Evolutionary conservation across 1,140 invertebrate genomes (phyloP), one percentile per base, ranked within the genome.

Genomic region (Centruroides vittatus): DNA sequence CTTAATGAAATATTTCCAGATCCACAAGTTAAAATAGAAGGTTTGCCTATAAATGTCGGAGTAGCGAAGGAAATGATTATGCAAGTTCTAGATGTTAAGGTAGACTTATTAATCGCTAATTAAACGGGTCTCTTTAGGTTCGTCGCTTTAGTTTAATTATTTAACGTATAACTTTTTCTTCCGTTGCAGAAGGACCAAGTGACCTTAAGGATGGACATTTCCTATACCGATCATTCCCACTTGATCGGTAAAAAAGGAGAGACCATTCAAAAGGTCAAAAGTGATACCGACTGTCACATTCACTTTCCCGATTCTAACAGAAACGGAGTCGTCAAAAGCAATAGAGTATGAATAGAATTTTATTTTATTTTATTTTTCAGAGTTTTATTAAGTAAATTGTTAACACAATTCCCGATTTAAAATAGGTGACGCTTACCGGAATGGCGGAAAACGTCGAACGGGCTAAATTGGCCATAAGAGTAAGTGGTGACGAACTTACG

Each of bases 251-350:
- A 90, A 76, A 89, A 89, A 59, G 95, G 94, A 13, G 79, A 87
- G 65, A 95, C 91, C 61, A 97, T 97, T 66, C 94, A 95, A 72
- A 81, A 85, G 61, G 92, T 98, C 36, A 98, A 97, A 93, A 86
- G 92, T 68, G 89, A 93, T 63, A 98, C 94, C 0, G 82, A 84
- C 10, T 98, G 93, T 70, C 94, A 98, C 70, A 95, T 98, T 66
- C 94, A 98, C 77, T 98, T 98, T 75, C 94, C 94, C 34, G 94
- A 98, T 75, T 96, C 93, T 34, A 98, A 98, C 75, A 83, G 93
- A 58, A 93, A 88, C 67, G 91, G 87, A 75, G 81, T 85, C 7
- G 84, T 84, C 57, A 98, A 97, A 76, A 94, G 90, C 68, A 97
- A 97, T 77, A 91, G 95, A 78, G 92, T 95, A 63, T 12, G 23